Evolutionary conservation across 2,888 invertebrate species (phyloP).

Genomic region (Pheosia gnoma): DNA sequence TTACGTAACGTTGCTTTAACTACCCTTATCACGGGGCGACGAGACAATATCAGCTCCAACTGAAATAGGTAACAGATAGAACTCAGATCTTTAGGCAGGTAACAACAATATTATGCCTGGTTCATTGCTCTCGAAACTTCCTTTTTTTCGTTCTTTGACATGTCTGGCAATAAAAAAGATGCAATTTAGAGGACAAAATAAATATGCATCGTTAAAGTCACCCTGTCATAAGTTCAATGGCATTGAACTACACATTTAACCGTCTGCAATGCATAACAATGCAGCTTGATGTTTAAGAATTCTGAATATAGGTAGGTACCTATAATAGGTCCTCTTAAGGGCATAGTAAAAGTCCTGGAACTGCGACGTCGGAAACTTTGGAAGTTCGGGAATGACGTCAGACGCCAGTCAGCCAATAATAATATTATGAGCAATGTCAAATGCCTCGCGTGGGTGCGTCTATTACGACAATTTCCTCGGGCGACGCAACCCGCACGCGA

Average conservation of each 20-base stretch:
- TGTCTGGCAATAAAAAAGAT: too few species aligned
- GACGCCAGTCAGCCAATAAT: background rate
- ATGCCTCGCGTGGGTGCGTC: slow-evolving; percentile 59
- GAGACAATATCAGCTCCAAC: too few species aligned
- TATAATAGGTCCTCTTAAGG: background rate
- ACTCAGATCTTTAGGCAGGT: too few species aligned
- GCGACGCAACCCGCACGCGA: slow-evolving; percentile 50
- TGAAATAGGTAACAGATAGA: too few species aligned
- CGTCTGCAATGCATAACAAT: too few species aligned
- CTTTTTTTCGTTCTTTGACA: too few species aligned
- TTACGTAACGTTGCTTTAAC: too few species aligned
- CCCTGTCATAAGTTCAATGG: background rate
- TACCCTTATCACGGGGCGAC: too few species aligned
- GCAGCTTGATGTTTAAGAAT: too few species aligned
- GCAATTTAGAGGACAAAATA: background rate
- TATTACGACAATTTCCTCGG: slow-evolving; percentile 53
- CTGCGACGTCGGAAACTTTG: background rate
- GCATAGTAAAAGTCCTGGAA: background rate
- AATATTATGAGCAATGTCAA: slow-evolving; percentile 47
- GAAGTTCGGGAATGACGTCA: background rate
- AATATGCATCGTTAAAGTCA: background rate
- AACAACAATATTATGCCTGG: too few species aligned
- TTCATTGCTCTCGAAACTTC: too few species aligned
- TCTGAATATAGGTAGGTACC: too few species aligned
- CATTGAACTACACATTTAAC: background rate